Conservation (phyloP, 2,113 vertebrate genomes). For the Scalopus aquaticus region DNA sequence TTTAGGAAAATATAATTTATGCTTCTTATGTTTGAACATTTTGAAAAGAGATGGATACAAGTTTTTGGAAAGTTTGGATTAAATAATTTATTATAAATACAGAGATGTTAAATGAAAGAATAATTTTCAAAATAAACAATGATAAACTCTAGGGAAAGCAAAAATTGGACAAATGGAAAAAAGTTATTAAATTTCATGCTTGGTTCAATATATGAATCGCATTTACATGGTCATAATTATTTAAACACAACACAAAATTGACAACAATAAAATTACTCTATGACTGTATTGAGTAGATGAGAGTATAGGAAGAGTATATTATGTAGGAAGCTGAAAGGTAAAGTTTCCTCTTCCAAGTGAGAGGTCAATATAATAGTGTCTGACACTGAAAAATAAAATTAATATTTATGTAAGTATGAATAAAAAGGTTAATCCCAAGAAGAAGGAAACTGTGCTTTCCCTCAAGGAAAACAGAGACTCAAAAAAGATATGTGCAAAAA, state of each 20-base stretch:
- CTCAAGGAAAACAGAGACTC: not conserved
- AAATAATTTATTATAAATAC: not conserved
- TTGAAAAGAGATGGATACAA: not conserved
- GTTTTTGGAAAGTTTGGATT: not conserved
- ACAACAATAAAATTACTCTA: not conserved
- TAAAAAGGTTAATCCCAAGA: not conserved
- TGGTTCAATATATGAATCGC: not conserved
- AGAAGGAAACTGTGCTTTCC: not conserved
- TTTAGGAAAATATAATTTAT: not conserved
- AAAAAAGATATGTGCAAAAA: not conserved
- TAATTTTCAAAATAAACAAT: not conserved
- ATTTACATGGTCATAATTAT: not conserved
- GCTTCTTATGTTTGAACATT: not conserved
- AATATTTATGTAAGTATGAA: not conserved
- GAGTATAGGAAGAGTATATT: not conserved
- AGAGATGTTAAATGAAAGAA: constrained; percentile 19
- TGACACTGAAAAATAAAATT: not conserved
- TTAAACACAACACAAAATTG: not conserved
- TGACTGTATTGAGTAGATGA: not conserved
- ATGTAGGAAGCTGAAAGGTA: not conserved
- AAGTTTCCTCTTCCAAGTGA: not conserved
- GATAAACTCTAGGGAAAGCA: constrained; percentile 4
- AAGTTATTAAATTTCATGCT: not conserved
- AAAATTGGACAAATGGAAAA: not conserved
- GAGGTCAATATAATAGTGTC: not conserved